These are phyloP conservation scores for Strigops habroptila DNA, from an alignment of 2,113 vertebrate genomes.

Conservation along the genomic window DNA sequence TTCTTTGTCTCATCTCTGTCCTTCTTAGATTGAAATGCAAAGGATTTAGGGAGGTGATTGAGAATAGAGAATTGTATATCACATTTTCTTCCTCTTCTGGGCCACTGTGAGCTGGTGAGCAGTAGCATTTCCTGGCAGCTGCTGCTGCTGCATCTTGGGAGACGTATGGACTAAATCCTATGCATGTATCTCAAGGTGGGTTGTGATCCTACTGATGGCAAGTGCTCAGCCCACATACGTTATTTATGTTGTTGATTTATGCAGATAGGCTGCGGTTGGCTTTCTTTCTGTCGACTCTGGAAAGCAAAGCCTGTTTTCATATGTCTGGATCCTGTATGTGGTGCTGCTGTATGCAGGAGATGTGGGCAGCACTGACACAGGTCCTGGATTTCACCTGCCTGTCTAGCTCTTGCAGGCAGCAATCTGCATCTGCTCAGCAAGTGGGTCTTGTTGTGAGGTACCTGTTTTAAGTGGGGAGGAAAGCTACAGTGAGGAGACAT, in stretches of 20 bases:
- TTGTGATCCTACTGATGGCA: neutral
- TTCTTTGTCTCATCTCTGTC: neutral
- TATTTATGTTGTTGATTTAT: neutral
- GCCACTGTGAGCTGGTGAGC: neutral
- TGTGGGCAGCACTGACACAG: neutral
- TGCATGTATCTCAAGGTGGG: neutral
- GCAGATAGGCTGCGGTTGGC: neutral
- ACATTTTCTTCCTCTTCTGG: neutral
- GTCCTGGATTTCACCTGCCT: neutral
- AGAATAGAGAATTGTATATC: neutral
- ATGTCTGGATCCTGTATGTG: neutral
- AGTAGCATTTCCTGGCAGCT: neutral
- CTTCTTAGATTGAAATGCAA: neutral
- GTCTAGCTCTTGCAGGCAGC: neutral
- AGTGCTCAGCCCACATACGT: neutral
- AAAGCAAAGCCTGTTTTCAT: neutral
- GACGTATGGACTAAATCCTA: neutral
- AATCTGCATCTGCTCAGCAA: neutral
- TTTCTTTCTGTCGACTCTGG: neutral
- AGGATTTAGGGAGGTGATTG: neutral
- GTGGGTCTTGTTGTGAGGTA: neutral
- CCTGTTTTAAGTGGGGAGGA: neutral
- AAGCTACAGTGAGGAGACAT: neutral
- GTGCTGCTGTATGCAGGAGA: neutral
- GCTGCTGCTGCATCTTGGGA: neutral